Conservation (phyloP, 1,140 invertebrate species). For the Microvelia longipes region DNA sequence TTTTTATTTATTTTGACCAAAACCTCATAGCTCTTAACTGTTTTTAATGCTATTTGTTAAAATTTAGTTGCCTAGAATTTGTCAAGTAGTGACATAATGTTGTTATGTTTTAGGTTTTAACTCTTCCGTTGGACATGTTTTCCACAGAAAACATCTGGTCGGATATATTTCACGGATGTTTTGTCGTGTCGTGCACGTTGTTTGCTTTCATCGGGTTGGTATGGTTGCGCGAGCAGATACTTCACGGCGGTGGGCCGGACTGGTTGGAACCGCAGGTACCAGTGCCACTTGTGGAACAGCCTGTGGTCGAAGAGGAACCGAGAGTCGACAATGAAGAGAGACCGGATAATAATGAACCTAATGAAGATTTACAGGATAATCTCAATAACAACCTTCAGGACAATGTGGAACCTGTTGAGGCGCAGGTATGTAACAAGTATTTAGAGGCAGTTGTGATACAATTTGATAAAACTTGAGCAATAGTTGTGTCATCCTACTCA, state of each 20-base stretch:
- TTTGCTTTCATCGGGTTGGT: slow-evolving; percentile 93
- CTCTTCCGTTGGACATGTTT: slow-evolving; percentile 78
- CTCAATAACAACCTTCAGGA: slow-evolving; percentile 33
- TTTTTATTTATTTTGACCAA: too few species aligned
- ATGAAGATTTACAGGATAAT: slow-evolving; percentile 8
- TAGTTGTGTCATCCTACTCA: too few species aligned
- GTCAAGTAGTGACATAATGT: too few species aligned
- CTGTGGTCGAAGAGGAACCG: slow-evolving; percentile 16
- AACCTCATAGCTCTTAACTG: too few species aligned
- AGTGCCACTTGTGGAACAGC: slow-evolving; percentile 10
- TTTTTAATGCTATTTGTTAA: too few species aligned
- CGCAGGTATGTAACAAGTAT: not conserved
- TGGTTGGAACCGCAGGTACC: slow-evolving; percentile 54
- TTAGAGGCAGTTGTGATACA: too few species aligned
- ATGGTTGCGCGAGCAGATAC: slow-evolving; percentile 94
- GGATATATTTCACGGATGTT: slow-evolving; percentile 89
- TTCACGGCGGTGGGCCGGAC: slow-evolving; percentile 90
- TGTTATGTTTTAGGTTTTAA: slow-evolving; percentile 48
- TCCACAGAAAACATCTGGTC: slow-evolving; percentile 83
- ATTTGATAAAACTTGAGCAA: too few species aligned
- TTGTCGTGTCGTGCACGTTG: slow-evolving; percentile 90
- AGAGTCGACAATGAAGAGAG: slow-evolving; percentile 20
- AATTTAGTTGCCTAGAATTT: too few species aligned
- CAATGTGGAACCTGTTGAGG: not conserved
- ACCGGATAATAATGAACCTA: too few species aligned